These are phyloP conservation scores for Micrastur ruficollis DNA, from an alignment of 2,797 vertebrate species.

Conservation along the genomic window DNA sequence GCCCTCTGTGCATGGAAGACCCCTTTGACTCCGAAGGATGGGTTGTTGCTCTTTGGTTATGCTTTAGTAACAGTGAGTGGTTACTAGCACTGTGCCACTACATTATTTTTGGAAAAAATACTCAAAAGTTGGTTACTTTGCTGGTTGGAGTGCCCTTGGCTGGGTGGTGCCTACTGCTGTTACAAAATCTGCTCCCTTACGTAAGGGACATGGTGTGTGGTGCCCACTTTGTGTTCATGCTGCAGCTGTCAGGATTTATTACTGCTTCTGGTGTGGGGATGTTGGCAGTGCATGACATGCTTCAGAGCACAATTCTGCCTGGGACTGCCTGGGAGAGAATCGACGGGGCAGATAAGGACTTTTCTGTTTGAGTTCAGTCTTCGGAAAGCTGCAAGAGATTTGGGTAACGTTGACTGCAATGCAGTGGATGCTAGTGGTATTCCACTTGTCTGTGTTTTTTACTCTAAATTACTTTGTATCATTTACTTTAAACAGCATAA, in stretches of 20 bases:
- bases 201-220: fast-evolving
- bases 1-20: neutral
- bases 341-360: neutral
- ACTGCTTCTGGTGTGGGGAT: neutral
- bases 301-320: neutral
- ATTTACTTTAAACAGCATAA: neutral
- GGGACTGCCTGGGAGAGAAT: neutral
- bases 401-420: conserved; percentile 31
- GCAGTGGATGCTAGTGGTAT: neutral
- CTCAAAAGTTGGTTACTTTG: neutral
- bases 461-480: neutral
- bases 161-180: neutral
- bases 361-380: neutral
- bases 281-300: neutral
- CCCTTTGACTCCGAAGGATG: neutral
- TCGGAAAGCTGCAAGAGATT: neutral
- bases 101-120: neutral
- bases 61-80: neutral
- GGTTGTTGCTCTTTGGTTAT: fast-evolving
- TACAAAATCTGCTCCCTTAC: neutral
- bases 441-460: neutral
- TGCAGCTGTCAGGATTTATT: conserved; percentile 68
- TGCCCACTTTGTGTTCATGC: neutral
- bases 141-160: neutral
- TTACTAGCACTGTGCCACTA: fast-evolving